Evolutionary conservation across 1,140 invertebrate genomes (phyloP).

Genomic region (Diploscapter pachys): DNA sequence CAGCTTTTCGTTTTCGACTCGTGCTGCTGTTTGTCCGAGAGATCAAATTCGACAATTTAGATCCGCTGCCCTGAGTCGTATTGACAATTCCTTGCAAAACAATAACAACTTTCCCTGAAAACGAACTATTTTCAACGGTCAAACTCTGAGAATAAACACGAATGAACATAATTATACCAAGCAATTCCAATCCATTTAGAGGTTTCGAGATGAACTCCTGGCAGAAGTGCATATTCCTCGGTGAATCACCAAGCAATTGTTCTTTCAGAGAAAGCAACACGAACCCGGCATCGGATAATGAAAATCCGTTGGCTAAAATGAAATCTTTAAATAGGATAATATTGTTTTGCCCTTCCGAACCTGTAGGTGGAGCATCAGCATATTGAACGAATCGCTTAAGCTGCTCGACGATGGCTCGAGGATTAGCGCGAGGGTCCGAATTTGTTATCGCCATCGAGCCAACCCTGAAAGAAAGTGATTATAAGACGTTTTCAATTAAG

Average conservation of each 20-base stretch:
- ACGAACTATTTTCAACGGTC: too few relatives aligned
- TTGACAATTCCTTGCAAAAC: slow-evolving; percentile 44
- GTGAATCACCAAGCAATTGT: slow-evolving; percentile 34
- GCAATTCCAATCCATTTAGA: slow-evolving; percentile 35
- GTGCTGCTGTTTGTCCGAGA: slow-evolving; percentile 34
- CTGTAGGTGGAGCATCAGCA: slow-evolving; percentile 31
- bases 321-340: not conserved
- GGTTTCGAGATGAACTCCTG: slow-evolving; percentile 38
- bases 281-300: slow-evolving; percentile 40
- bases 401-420: slow-evolving; percentile 33
- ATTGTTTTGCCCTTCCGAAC: slow-evolving; percentile 17
- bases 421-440: slow-evolving; percentile 3
- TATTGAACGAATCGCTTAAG: slow-evolving; percentile 33
- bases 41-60: slow-evolving; percentile 40
- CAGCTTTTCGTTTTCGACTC: slow-evolving; percentile 40
- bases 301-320: slow-evolving; percentile 26
- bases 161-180: slow-evolving; percentile 8
- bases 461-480: too few relatives aligned
- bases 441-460: slow-evolving; percentile 7
- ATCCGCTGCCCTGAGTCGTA: slow-evolving; percentile 20
- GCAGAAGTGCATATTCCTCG: slow-evolving; percentile 29
- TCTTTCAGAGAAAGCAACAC: slow-evolving; percentile 40
- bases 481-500: too few relatives aligned
- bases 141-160: too few relatives aligned
- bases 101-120: slow-evolving; percentile 33